Evolutionary conservation across 1,140 invertebrate genomes (phyloP).

Genomic region (Solen grandis): DNA sequence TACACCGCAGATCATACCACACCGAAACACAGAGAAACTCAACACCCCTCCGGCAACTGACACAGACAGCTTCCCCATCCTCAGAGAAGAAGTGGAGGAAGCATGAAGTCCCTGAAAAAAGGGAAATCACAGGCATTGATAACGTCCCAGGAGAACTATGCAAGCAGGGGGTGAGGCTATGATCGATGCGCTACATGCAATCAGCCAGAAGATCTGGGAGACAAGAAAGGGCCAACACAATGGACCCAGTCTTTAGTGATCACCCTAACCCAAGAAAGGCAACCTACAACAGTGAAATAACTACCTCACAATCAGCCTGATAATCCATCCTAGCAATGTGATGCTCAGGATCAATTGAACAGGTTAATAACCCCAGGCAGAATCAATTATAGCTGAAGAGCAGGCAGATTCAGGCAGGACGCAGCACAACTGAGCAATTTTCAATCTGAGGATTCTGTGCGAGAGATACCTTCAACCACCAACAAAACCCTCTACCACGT

Average conservation of each 20-base stretch:
- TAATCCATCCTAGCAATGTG: slow-evolving; percentile 56
- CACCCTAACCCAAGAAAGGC: slow-evolving; percentile 57
- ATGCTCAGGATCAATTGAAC: slow-evolving; percentile 53
- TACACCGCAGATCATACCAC: too few relatives aligned
- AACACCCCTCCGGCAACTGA: too few relatives aligned
- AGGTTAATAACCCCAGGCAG: slow-evolving; percentile 27
- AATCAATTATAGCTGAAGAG: slow-evolving; percentile 36
- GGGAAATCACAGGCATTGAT: slow-evolving; percentile 59
- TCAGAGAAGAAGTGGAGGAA: slow-evolving; percentile 55
- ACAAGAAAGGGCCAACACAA: too few relatives aligned
- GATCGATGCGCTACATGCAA: too few relatives aligned
- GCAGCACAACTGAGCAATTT: slow-evolving; percentile 59
- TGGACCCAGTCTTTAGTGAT: too few relatives aligned
- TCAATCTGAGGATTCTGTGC: slow-evolving; percentile 57
- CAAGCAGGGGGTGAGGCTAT: too few relatives aligned
- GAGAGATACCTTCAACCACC: slow-evolving; percentile 53
- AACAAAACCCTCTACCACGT: slow-evolving; percentile 46
- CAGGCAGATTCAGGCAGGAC: slow-evolving; percentile 28
- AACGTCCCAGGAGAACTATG: slow-evolving; percentile 57
- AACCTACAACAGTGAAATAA: slow-evolving; percentile 55
- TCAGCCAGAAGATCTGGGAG: too few relatives aligned
- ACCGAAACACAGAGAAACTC: too few relatives aligned
- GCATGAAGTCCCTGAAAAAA: slow-evolving; percentile 56
- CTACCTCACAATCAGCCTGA: slow-evolving; percentile 56
- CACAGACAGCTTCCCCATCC: too few relatives aligned